Percentiles rank a stretch among this genome's conserved stretches.
These are phyloP conservation scores for Hyaena hyaena DNA, from an alignment of 2,113 vertebrate genomes.

Conservation along the genomic window DNA sequence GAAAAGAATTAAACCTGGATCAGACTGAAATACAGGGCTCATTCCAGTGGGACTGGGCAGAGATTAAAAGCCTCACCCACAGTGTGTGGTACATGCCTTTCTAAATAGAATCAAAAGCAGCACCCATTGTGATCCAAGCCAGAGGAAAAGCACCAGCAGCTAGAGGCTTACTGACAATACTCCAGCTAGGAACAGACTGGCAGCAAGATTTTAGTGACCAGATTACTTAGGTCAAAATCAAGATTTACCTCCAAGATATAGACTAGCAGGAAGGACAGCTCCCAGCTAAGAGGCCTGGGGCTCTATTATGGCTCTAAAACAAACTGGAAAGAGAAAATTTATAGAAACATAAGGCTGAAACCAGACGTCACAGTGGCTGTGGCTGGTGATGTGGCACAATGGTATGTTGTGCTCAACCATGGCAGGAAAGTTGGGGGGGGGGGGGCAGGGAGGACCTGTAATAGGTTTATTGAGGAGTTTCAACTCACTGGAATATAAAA, in stretches of 20 bases:
- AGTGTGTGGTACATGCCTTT: not conserved
- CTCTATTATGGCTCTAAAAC: not conserved
- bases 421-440: not conserved
- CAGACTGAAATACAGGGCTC: not conserved
- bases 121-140: not conserved
- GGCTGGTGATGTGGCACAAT: not conserved
- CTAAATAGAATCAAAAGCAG: not conserved
- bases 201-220: not conserved
- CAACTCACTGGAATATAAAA: not conserved
- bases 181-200: not conserved
- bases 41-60: not conserved
- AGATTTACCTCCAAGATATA: not conserved
- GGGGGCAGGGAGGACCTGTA: accelerated
- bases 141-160: not conserved
- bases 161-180: not conserved
- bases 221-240: not conserved
- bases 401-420: not conserved
- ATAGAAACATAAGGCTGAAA: not conserved
- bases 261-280: not conserved
- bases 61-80: not conserved
- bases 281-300: not conserved
- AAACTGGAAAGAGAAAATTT: not conserved
- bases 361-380: not conserved
- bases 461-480: not conserved
- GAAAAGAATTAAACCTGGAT: not conserved